These are phyloP conservation scores for Diadumene lineata DNA, from an alignment of 92 coral and sea anemone genomes.

Conservation along the genomic window DNA sequence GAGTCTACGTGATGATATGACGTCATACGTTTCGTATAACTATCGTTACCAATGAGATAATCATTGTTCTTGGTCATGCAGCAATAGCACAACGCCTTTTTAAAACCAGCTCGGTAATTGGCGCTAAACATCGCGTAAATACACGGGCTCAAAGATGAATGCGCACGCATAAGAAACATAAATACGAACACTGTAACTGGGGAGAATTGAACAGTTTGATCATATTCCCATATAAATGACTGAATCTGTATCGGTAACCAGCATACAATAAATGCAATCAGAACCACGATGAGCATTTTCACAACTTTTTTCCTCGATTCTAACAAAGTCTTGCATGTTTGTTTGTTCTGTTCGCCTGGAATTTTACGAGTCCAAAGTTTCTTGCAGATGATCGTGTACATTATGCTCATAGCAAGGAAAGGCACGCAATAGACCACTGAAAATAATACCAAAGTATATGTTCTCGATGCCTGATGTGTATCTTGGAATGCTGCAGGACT, in stretches of 20 bases:
- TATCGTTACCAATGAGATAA: neutral
- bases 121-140: slow-evolving; percentile 75
- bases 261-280: slow-evolving; percentile 58
- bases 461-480: slow-evolving; percentile 33
- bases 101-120: slow-evolving; percentile 79
- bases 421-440: slow-evolving; percentile 78
- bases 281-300: slow-evolving; percentile 76
- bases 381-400: slow-evolving; percentile 74
- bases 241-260: slow-evolving; percentile 74
- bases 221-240: slow-evolving; percentile 46
- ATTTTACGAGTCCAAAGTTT: slow-evolving; percentile 74
- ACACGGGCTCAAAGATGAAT: slow-evolving; percentile 68
- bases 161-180: slow-evolving; percentile 67
- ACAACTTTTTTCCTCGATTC: slow-evolving; percentile 69
- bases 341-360: slow-evolving; percentile 60
- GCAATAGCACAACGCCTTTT: slow-evolving; percentile 30
- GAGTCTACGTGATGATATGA: neutral
- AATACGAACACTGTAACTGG: slow-evolving; percentile 39
- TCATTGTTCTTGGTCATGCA: neutral
- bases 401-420: slow-evolving; percentile 57
- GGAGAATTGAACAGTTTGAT: neutral
- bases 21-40: neutral
- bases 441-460: slow-evolving; percentile 70
- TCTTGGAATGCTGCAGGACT: slow-evolving; percentile 57
- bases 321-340: slow-evolving; percentile 28